Conservation (phyloP, 2,797 vertebrate species). For the Hirundo rustica region DNA sequence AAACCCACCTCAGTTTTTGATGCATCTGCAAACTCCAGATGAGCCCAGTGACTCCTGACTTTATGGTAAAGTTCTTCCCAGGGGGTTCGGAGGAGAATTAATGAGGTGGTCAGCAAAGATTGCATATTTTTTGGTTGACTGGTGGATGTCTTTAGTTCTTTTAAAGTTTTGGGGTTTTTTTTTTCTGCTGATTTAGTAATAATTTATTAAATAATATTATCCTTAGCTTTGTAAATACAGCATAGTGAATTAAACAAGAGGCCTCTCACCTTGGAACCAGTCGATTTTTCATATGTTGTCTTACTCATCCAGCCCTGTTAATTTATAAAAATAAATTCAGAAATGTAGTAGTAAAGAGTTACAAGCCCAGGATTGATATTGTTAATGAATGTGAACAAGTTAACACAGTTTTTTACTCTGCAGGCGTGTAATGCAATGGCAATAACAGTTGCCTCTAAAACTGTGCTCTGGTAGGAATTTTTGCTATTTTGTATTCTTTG, state of each 20-base stretch:
- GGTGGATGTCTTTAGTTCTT: not conserved
- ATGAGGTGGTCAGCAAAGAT: not conserved
- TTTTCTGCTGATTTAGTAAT: not conserved
- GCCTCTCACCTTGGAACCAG: not conserved
- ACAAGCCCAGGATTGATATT: not conserved
- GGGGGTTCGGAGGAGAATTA: not conserved
- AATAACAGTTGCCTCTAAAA: not conserved
- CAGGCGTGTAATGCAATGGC: not conserved
- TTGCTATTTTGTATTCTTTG: not conserved
- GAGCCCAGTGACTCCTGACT: not conserved
- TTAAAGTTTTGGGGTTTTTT: fast-evolving
- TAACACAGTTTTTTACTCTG: not conserved
- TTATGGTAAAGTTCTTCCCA: not conserved
- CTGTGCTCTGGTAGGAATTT: not conserved
- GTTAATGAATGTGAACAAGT: not conserved
- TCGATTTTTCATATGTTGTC: not conserved
- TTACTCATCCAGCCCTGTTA: not conserved
- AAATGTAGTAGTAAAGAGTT: not conserved
- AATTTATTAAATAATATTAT: not conserved
- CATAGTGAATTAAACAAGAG: not conserved
- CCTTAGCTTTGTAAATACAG: not conserved
- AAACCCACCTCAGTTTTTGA: not conserved
- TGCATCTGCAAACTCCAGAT: not conserved
- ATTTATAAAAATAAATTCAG: not conserved
- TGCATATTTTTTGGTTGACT: not conserved